Conservation (phyloP, 1,140 invertebrate genomes). For the Eumeta japonica region DNA sequence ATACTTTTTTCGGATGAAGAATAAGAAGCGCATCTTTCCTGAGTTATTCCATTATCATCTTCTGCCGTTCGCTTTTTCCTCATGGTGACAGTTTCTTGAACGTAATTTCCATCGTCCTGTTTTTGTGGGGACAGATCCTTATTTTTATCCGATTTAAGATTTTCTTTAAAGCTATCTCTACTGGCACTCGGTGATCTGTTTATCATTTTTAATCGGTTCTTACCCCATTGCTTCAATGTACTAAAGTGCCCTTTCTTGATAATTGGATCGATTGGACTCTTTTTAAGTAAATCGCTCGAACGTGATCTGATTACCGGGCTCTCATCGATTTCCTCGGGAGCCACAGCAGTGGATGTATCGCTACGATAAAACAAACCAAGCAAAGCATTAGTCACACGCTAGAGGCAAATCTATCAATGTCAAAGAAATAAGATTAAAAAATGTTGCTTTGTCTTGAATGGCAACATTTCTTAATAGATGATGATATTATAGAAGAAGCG, state of each 20-base stretch:
- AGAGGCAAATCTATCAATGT: conserved; percentile 38
- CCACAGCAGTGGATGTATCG: conserved; percentile 59
- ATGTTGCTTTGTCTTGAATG: conserved; percentile 43
- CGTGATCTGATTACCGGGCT: conserved; percentile 60
- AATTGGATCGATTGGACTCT: conserved; percentile 57
- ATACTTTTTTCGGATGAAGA: conserved; percentile 70
- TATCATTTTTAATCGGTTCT: conserved; percentile 72
- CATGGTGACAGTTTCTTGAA: conserved; percentile 65
- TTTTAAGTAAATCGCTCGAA: conserved; percentile 70
- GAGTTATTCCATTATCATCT: conserved; percentile 54
- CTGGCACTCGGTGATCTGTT: conserved; percentile 60
- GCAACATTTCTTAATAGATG: conserved; percentile 31
- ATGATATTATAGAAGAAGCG: conserved; percentile 49
- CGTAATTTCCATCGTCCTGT: conserved; percentile 61
- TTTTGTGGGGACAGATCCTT: conserved; percentile 40
- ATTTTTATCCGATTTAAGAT: conserved; percentile 40
- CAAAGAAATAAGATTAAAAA: conserved; percentile 28
- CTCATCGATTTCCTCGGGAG: conserved; percentile 58
- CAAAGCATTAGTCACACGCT: conserved; percentile 59
- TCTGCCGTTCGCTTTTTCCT: conserved; percentile 56
- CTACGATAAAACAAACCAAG: conserved; percentile 61
- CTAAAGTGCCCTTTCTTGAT: conserved; percentile 75
- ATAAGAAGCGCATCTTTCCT: conserved; percentile 75
- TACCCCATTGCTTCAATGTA: conserved; percentile 79
- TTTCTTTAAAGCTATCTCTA: conserved; percentile 51